Percentiles rank a stretch among this genome's conserved stretches.
phyloP scores from a whole-genome alignment of 2,113 vertebrate genomes.

The Pterocles burchelli region DNA sequence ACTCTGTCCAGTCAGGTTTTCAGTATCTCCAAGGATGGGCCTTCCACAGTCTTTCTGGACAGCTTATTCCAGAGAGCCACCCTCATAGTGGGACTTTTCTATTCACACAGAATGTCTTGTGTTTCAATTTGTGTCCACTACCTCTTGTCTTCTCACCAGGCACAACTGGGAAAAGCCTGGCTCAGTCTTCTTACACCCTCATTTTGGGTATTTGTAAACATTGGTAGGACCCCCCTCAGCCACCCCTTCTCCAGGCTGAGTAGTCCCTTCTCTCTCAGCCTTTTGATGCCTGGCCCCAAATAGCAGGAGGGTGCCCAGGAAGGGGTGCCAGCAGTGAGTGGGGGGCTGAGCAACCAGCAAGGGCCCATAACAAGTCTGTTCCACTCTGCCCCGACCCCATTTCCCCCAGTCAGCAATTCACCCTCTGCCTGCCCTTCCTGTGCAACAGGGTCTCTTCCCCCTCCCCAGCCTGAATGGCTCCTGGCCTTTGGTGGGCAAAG shows the following conservation, averaged over 20 bases:
- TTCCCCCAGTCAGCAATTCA: accelerated
- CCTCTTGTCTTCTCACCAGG: background rate
- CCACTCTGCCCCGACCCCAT: background rate
- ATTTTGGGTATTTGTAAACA: background rate
- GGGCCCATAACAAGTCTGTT: background rate
- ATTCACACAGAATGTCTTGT: background rate
- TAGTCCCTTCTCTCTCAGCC: background rate
- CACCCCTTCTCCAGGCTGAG: background rate
- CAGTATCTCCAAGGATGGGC: background rate
- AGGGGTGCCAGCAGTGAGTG: background rate
- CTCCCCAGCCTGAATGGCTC: background rate
- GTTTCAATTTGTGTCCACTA: background rate
- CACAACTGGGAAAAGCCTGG: background rate
- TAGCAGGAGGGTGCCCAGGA: background rate
- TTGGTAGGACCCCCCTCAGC: background rate
- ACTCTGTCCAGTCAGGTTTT: background rate
- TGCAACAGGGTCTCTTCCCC: background rate
- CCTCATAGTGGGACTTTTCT: background rate
- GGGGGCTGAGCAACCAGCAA: background rate
- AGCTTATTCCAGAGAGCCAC: background rate
- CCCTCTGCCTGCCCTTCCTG: background rate
- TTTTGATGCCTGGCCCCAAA: background rate
- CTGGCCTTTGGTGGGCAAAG: background rate
- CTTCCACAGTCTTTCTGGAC: background rate
- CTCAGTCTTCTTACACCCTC: background rate